Conservation (phyloP, 1,140 invertebrate species). For the Hetaerina americana region DNA sequence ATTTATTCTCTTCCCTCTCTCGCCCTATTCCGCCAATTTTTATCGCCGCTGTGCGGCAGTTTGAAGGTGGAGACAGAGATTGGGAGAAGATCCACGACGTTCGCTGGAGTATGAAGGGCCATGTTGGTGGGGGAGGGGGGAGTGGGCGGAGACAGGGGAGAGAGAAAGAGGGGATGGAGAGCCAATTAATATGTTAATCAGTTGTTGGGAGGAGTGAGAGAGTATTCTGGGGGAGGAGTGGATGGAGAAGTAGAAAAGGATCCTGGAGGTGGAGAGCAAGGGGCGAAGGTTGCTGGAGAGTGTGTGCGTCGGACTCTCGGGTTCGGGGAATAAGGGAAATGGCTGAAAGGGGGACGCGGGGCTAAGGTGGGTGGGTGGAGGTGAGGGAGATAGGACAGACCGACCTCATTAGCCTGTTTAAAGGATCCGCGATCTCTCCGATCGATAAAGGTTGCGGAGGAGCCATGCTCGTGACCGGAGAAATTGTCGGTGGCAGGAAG, state of each 20-base stretch:
- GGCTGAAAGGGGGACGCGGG: too few relatives aligned
- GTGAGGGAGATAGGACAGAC: neutral
- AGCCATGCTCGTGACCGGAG: neutral
- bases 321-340: neutral
- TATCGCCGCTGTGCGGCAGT: neutral
- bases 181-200: neutral
- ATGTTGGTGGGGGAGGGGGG: too few relatives aligned
- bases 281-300: neutral
- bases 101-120: neutral
- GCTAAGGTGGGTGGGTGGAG: too few relatives aligned
- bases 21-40: neutral
- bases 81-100: neutral
- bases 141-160: too few relatives aligned
- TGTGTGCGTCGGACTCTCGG: neutral
- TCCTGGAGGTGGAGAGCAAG: neutral
- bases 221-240: too few relatives aligned
- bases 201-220: too few relatives aligned
- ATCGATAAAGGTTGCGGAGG: neutral
- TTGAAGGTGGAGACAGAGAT: neutral
- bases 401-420: neutral
- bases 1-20: neutral
- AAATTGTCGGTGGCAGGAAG: neutral
- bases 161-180: neutral
- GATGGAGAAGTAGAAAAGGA: too few relatives aligned
- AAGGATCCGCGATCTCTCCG: neutral